Evolutionary conservation across 2,113 vertebrate genomes (phyloP).

Genomic region (Neotoma lepida): DNA sequence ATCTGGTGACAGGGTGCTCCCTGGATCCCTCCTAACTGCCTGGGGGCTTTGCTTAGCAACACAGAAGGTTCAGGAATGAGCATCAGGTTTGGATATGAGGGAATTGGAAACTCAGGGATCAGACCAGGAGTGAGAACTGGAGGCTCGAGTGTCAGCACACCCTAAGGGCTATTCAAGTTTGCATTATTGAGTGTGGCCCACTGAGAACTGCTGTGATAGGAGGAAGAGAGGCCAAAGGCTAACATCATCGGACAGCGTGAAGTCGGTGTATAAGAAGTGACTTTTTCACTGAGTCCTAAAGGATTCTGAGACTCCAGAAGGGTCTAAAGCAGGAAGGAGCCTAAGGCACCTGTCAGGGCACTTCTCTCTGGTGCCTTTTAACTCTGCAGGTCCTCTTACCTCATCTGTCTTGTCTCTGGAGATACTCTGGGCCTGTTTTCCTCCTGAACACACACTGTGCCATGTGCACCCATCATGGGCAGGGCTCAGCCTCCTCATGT

Average conservation of each 20-base stretch:
- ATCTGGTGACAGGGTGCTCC: accelerated
- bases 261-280: neutral
- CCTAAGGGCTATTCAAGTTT: neutral
- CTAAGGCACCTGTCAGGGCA: neutral
- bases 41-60: too few relatives aligned
- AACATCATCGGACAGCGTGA: accelerated
- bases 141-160: accelerated
- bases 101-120: neutral
- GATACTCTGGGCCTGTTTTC: neutral
- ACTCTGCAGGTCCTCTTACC: accelerated
- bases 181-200: accelerated
- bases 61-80: neutral
- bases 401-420: neutral
- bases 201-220: too few relatives aligned
- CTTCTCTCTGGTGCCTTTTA: neutral
- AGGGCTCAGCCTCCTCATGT: accelerated
- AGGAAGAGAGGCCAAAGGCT: accelerated
- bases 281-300: neutral
- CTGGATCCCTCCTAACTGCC: neutral
- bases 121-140: accelerated
- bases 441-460: neutral
- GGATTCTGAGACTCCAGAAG: neutral
- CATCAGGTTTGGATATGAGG: neutral
- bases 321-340: neutral
- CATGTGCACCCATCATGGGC: accelerated